phyloP scores from a whole-genome alignment of 1,140 invertebrate species.

The Cydia strobilella region DNA sequence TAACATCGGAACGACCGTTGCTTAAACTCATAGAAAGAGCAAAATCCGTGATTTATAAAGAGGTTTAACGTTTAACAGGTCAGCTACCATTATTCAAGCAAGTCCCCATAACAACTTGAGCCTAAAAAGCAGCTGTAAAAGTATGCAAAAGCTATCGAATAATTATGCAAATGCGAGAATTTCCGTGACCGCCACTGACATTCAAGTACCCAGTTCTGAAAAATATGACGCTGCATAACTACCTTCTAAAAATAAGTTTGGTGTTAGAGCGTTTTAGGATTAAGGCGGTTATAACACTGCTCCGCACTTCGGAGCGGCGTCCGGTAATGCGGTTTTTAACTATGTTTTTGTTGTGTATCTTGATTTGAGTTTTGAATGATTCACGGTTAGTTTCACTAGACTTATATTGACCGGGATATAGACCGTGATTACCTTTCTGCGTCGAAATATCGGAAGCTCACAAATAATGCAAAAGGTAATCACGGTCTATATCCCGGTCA shows the following conservation, averaged over 20 bases:
- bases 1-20: no score
- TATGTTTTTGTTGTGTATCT: no score
- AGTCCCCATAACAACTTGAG: constrained; percentile 27
- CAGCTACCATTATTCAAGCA: constrained; percentile 25
- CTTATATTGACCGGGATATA: no score
- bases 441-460: no score
- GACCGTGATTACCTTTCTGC: no score
- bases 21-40: background rate
- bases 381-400: no score
- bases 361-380: no score
- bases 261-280: constrained; percentile 4
- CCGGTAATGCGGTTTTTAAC: no score
- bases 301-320: no score
- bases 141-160: constrained; percentile 49
- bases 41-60: constrained; percentile 1
- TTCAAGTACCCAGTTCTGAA: constrained; percentile 39
- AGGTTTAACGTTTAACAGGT: constrained; percentile 12
- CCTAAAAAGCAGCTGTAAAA: constrained; percentile 43
- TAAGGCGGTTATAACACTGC: background rate
- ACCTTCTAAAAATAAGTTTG: background rate
- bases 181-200: constrained; percentile 44
- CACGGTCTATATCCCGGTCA: no score
- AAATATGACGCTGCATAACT: constrained; percentile 20
- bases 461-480: no score
- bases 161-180: constrained; percentile 49